Evolutionary conservation across 53 echinoderm and acorn worm species (phyloP).

Genomic region (Mesocentrotus franciscanus): DNA sequence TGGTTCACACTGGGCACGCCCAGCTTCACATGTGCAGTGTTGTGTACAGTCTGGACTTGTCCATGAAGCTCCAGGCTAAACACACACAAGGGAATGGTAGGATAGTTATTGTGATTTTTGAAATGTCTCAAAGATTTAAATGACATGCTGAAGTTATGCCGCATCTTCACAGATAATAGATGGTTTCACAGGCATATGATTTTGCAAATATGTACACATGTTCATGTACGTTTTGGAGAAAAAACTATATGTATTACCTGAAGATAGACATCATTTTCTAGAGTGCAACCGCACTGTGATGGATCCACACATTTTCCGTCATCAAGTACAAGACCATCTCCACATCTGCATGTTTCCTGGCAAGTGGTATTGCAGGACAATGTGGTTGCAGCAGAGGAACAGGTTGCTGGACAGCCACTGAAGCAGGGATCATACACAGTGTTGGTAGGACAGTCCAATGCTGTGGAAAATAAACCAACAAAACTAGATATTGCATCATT

Average conservation of each 20-base stretch:
- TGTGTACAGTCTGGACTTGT: slow-evolving; percentile 62
- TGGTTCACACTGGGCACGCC: slow-evolving; percentile 30
- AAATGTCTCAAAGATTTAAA: neutral
- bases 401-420: too few relatives aligned
- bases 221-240: neutral
- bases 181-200: too few relatives aligned
- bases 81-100: neutral
- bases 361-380: too few relatives aligned
- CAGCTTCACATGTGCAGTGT: slow-evolving; percentile 67
- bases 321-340: too few relatives aligned
- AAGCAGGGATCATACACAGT: too few relatives aligned
- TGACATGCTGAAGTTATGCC: neutral
- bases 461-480: too few relatives aligned
- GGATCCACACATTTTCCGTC: too few relatives aligned
- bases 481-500: too few relatives aligned
- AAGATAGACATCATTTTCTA: slow-evolving; percentile 63
- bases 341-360: too few relatives aligned
- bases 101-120: neutral
- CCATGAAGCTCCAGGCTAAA: slow-evolving; percentile 68
- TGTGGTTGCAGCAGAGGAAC: too few relatives aligned
- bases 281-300: slow-evolving; percentile 76
- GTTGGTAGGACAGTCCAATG: too few relatives aligned
- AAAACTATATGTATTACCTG: slow-evolving; percentile 47
- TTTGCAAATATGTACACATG: neutral
- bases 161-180: too few relatives aligned